These are phyloP conservation scores for Bradypodion ventrale DNA, from an alignment of 2,797 vertebrate species.

Conservation along the genomic window DNA sequence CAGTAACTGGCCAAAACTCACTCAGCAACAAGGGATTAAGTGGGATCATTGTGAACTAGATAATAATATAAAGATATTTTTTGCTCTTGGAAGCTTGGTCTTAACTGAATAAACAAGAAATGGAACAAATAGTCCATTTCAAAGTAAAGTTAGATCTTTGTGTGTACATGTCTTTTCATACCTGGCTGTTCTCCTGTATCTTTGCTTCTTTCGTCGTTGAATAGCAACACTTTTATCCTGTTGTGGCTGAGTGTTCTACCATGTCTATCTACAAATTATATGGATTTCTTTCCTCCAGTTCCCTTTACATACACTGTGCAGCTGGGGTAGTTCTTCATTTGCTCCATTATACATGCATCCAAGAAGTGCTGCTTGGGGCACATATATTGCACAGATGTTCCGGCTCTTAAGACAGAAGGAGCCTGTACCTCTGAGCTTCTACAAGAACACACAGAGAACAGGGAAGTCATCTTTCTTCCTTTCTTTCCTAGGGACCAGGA, in stretches of 20 bases:
- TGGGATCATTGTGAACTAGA: neutral
- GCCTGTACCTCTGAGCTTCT: slow-evolving; percentile 45
- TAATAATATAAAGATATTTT: neutral
- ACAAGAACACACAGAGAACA: neutral
- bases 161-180: neutral
- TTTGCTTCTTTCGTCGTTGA: slow-evolving; percentile 54
- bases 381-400: slow-evolving; percentile 56
- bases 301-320: slow-evolving; percentile 30
- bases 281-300: slow-evolving; percentile 40
- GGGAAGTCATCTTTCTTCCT: slow-evolving; percentile 41
- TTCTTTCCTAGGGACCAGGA: slow-evolving; percentile 31
- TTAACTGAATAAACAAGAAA: neutral
- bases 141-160: slow-evolving; percentile 39
- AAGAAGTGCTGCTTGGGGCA: slow-evolving; percentile 43
- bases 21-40: neutral
- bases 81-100: neutral
- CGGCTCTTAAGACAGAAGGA: slow-evolving; percentile 55
- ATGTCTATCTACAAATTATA: slow-evolving; percentile 59
- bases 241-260: slow-evolving; percentile 42
- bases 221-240: slow-evolving; percentile 34
- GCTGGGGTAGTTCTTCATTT: slow-evolving; percentile 51
- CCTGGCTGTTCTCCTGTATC: neutral
- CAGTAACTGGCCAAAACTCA: neutral
- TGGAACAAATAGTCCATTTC: neutral
- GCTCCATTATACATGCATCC: slow-evolving; percentile 26